These are phyloP conservation scores for Amorpha juglandis DNA, from an alignment of 2,888 invertebrate species.

Conservation along the genomic window DNA sequence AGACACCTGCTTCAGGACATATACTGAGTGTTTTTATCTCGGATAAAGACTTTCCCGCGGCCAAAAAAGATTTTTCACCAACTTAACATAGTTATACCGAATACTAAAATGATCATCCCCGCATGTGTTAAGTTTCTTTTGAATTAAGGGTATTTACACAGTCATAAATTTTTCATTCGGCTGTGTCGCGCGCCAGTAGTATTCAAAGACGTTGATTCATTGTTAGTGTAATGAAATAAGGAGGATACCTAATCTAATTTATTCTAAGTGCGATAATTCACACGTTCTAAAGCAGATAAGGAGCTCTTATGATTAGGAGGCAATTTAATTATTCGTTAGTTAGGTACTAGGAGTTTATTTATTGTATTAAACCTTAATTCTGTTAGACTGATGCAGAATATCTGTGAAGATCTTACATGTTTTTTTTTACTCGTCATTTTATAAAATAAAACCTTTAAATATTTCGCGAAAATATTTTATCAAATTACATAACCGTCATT, in stretches of 20 bases:
- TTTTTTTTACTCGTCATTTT: background rate
- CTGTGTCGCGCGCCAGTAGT: background rate
- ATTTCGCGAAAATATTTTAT: background rate
- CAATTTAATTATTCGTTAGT: slow-evolving; percentile 12
- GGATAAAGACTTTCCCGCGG: no score
- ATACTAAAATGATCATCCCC: no score
- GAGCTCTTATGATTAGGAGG: slow-evolving; percentile 22
- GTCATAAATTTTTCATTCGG: background rate
- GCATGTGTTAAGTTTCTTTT: no score
- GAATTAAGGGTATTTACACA: background rate
- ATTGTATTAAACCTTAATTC: slow-evolving; percentile 8
- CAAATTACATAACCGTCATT: no score
- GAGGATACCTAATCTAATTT: slow-evolving; percentile 6
- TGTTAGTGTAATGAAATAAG: background rate
- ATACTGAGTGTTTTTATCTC: no score
- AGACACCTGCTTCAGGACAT: no score
- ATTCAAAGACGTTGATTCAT: background rate
- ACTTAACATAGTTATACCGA: no score
- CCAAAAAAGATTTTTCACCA: no score
- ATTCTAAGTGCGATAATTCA: background rate
- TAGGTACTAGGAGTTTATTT: background rate
- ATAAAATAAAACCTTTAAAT: no score
- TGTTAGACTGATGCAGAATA: background rate
- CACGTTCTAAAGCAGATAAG: slow-evolving; percentile 9
- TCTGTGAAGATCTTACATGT: no score